phyloP scores from a whole-genome alignment of 1,140 invertebrate species.

The Atta colombica region DNA sequence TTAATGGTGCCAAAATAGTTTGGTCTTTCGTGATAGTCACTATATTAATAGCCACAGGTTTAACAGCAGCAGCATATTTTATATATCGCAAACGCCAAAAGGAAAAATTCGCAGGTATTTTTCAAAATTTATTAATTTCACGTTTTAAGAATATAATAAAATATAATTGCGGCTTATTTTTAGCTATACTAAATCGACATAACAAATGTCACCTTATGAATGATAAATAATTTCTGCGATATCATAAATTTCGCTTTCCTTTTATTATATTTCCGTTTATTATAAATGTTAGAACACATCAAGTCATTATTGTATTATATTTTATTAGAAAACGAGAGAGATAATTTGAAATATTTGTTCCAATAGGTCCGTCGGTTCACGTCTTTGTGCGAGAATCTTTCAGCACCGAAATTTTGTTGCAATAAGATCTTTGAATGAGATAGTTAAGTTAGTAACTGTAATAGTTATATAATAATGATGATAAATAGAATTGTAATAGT shows the following conservation, averaged over 20 bases:
- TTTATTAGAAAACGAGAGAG: not conserved
- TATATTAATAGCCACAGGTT: not conserved
- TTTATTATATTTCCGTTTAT: no score
- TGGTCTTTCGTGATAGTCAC: not conserved
- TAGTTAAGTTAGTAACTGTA: not conserved
- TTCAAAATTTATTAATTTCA: not conserved
- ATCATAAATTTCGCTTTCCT: not conserved
- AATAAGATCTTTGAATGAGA: not conserved
- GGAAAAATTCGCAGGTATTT: conserved; percentile 32
- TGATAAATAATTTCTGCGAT: not conserved
- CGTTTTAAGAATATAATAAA: not conserved
- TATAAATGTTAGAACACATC: not conserved
- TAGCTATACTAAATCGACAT: not conserved
- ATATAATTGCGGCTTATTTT: not conserved
- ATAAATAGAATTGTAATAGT: not conserved
- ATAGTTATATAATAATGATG: not conserved
- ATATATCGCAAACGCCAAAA: conserved; percentile 22
- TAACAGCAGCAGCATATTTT: not conserved
- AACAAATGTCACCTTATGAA: not conserved
- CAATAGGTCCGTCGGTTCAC: not conserved
- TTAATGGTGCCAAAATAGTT: not conserved
- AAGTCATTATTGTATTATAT: conserved; percentile 3
- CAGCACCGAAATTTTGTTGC: not conserved
- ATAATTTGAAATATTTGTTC: not conserved
- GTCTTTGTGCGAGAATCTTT: not conserved